Base-by-base conservation (phyloP, 2,797 vertebrate genomes). In the Ctenopoma multispine region DNA sequence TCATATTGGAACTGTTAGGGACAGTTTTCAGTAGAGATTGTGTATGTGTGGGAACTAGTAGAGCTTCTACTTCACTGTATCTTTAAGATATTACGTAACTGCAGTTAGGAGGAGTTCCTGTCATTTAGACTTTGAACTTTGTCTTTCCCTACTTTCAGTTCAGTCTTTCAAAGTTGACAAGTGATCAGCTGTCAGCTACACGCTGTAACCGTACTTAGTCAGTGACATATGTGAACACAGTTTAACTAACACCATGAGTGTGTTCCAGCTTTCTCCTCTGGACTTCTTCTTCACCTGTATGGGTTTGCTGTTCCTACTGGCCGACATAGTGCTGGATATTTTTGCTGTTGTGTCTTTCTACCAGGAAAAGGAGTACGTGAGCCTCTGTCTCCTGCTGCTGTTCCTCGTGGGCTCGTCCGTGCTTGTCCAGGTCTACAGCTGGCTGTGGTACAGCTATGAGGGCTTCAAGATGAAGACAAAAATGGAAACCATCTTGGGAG, bases 381-480 rank as follows among this genome's bases (percentile, higher is more conserved):
- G 41, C 29, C 79, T 95, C 7, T 51, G 46, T 0, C 0, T 93
- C 11, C 70, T 94, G 83, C 29, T 93, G 51, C 61, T 91, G 0
- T 67, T 94, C 0, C 87, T 94, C 0, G 0, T 92, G 15, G 80
- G 74, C 43, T 94, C 94, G 1, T 94, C 94, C 0, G 21, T 82
- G 4, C 77, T 94, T 0, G 76, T 78, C 0, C 92, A 95, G 68
- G 29, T 62, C 5, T 94, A 58, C 89, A 94, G 94, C 87, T 94
- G 88, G 92, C 61, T 92, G 5, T 95, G 89, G 90, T 94, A 93
- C 50, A 51, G 54, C 1, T 83, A 90, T 1, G 77, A 88, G 0
- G 0, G 63, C 1, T 78, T 72, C 0, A 0, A n/a, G 0, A 64
- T 50, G 40, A 0, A 40, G 0, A 91, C 87, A 0, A 10, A 0